Evolutionary conservation across 2,888 invertebrate species (phyloP), one percentile per base, ranked within the genome.

Genomic region (Eilema griseolum): DNA sequence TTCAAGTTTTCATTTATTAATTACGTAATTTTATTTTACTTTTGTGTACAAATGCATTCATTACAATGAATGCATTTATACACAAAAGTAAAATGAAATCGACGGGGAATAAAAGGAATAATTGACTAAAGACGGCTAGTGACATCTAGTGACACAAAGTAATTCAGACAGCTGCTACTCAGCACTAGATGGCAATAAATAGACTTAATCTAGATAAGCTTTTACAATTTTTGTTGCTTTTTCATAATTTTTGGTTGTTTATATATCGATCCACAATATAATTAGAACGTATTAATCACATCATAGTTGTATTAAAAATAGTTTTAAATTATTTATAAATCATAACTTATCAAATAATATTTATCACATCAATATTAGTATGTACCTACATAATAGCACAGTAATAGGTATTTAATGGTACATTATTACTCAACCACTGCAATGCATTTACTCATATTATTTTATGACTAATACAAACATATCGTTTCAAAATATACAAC

Each of bases 101-200:
- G n/a, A n/a, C n/a, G n/a, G n/a, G n/a, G n/a, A 1, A 14, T 37
- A 33, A 33, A 33, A 41, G 1, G 4, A 46, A 41, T 16, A 20
- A 46, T 52, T 52, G 2, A 52, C n/a, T n/a, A 52, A 10, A 10
- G 52, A n/a, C 52, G n/a, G 7, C 7, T 65, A 63, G 33, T 37
- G 80, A 57, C 79, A 81, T 80, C 80, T 81, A 73, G 70, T 67
- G 61, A 67, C 72, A 2, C 73, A 60, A 79, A 81, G 77, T 61
- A 66, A 1, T 28, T 24, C 14, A 5, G 11, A 31, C n/a, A 61
- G 1, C 11, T 61, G 33, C 61, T 61, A 31, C 20, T 31, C 61
- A 31, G 33, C 61, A n/a, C 61, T 33, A 61, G 61, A 61, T 61
- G 61, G 31, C 61, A 10, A 20, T 61, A 5, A 5, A 24, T 1